phyloP scores from a whole-genome alignment of 2,113 vertebrate genomes.

The Arvicanthis niloticus region DNA sequence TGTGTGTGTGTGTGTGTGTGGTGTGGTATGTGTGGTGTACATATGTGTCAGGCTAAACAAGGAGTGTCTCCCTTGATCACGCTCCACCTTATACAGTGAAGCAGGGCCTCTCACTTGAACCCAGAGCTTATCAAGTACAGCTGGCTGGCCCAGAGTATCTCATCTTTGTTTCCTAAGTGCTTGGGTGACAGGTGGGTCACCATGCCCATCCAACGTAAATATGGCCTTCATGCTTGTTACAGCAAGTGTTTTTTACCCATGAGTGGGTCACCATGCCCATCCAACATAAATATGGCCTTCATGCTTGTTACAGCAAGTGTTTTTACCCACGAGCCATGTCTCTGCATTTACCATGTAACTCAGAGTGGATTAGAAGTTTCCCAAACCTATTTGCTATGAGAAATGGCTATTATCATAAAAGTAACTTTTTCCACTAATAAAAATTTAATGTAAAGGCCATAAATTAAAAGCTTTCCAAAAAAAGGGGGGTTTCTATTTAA shows the following conservation, averaged over 20 bases:
- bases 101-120: not conserved
- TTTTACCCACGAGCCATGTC: not conserved
- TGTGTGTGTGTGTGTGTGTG: not conserved
- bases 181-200: not conserved
- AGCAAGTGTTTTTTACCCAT: not conserved
- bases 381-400: not conserved
- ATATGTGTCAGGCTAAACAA: not conserved
- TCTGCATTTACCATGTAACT: not conserved
- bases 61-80: not conserved
- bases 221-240: no score
- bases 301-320: no score
- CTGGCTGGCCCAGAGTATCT: not conserved
- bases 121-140: not conserved
- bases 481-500: not conserved
- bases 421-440: not conserved
- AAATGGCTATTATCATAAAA: not conserved
- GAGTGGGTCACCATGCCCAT: no score
- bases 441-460: not conserved
- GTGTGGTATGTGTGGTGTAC: not conserved
- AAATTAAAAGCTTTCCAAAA: conserved; percentile 30
- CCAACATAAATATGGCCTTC: not conserved
- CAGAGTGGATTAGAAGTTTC: not conserved
- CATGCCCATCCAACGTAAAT: not conserved
- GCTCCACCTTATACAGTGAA: not conserved
- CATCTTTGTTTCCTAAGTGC: no score